Conservation (phyloP, 2,888 invertebrate species). For the Dascillus cervinus region DNA sequence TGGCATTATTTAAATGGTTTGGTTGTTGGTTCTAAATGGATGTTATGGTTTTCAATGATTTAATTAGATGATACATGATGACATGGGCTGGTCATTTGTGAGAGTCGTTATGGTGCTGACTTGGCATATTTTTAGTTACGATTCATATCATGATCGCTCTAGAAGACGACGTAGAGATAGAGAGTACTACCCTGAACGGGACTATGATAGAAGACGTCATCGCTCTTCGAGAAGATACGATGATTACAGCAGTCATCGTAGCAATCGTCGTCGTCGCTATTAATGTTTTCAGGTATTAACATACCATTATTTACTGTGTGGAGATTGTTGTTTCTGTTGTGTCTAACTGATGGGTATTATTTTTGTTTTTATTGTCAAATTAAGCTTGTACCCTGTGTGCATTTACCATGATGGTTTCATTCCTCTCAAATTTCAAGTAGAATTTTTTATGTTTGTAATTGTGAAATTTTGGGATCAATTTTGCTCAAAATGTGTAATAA, state of each 20-base stretch:
- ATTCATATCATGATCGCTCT: conserved; percentile 25
- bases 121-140: conserved; percentile 38
- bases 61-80: conserved; percentile 26
- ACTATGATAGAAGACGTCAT: conserved; percentile 30
- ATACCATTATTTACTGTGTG: too few species aligned
- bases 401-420: too few species aligned
- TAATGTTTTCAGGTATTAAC: conserved; percentile 16
- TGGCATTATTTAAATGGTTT: conserved; percentile 41
- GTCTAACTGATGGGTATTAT: too few species aligned
- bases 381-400: too few species aligned
- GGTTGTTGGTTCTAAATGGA: conserved; percentile 40
- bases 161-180: conserved; percentile 20
- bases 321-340: too few species aligned
- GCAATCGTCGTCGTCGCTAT: conserved; percentile 30
- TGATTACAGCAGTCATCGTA: conserved; percentile 29
- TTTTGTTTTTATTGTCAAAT: too few species aligned
- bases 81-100: conserved; percentile 21
- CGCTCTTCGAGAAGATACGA: conserved; percentile 32
- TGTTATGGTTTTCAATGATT: conserved; percentile 31
- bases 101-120: conserved; percentile 22
- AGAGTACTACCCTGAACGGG: conserved; percentile 35
- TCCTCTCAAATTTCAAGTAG: too few species aligned
- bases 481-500: too few species aligned
- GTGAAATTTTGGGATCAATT: too few species aligned
- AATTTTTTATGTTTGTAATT: too few species aligned